Evolutionary conservation across 2,113 vertebrate genomes (phyloP).

Genomic region (Prinia subflava): DNA sequence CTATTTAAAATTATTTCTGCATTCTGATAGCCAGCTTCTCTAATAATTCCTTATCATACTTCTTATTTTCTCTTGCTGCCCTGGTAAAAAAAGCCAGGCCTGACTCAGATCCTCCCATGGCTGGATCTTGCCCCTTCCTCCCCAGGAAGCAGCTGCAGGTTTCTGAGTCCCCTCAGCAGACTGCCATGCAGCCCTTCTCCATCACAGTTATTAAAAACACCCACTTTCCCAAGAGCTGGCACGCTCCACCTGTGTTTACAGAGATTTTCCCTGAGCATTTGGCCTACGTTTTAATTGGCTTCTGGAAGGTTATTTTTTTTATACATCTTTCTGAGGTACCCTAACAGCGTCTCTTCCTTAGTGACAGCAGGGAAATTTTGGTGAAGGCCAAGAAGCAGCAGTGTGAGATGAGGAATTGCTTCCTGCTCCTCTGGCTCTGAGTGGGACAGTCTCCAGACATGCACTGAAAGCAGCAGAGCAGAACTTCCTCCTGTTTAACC

Average conservation of each 20-base stretch:
- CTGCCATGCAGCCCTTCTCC: not conserved
- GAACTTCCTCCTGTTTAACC: not conserved
- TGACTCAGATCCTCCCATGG: not conserved
- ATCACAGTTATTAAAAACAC: slow-evolving; percentile 9
- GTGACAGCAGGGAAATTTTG: not conserved
- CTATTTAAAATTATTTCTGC: not conserved
- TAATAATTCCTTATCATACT: not conserved
- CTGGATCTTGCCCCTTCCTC: not conserved
- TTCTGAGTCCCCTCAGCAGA: not conserved
- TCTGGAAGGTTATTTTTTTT: not conserved
- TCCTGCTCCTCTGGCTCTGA: not conserved
- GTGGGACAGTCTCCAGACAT: not conserved
- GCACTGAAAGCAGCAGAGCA: not conserved
- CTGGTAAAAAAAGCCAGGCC: not conserved
- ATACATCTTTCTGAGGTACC: not conserved
- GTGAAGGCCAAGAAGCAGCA: not conserved
- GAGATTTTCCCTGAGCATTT: slow-evolving; percentile 42
- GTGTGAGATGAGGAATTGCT: not conserved
- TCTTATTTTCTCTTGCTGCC: not conserved
- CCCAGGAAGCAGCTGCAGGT: not conserved
- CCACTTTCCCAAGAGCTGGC: not conserved
- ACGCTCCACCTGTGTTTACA: slow-evolving; percentile 22
- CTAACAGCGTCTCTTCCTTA: not conserved
- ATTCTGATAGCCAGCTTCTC: not conserved
- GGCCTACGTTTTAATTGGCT: slow-evolving; percentile 42